These are phyloP conservation scores for Phania funesta DNA, from an alignment of 2,888 invertebrate species.

Conservation along the genomic window DNA sequence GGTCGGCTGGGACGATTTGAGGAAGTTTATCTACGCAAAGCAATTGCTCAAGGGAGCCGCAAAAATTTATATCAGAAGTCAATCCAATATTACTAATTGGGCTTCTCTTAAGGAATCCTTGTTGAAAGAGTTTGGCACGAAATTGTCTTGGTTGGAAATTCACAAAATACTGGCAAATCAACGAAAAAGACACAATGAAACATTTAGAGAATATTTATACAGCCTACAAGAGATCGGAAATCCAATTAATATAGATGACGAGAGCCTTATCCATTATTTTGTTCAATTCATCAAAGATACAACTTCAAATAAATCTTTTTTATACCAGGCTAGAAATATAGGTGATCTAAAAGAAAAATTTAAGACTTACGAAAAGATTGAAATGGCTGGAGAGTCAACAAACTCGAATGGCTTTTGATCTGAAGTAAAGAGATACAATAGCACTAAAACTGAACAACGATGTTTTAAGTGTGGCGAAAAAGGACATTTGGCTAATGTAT, in stretches of 20 bases:
- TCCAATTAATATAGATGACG: background rate
- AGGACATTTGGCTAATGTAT: too few relatives aligned
- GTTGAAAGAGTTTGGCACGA: background rate
- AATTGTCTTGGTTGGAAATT: constrained; percentile 33
- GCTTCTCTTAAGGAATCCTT: background rate
- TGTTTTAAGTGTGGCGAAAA: constrained; percentile 24
- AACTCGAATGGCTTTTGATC: background rate
- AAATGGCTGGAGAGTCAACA: background rate
- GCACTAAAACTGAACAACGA: background rate
- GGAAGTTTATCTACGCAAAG: constrained; percentile 51
- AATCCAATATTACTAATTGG: constrained; percentile 24
- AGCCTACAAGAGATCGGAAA: background rate
- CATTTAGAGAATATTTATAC: background rate
- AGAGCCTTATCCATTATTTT: background rate
- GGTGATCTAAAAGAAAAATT: constrained; percentile 14
- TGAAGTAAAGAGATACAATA: background rate
- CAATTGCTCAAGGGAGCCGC: constrained; percentile 44
- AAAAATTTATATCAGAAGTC: constrained; percentile 20
- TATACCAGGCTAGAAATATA: background rate
- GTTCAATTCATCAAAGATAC: background rate
- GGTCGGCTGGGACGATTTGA: constrained; percentile 46
- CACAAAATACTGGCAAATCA: constrained; percentile 39
- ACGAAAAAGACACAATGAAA: constrained; percentile 11
- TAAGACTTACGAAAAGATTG: background rate
- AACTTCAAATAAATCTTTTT: background rate